Percentiles rank a stretch among this genome's conserved stretches.
phyloP scores from a whole-genome alignment of 2,888 invertebrate species.

The Lasioglossum malachurum region DNA sequence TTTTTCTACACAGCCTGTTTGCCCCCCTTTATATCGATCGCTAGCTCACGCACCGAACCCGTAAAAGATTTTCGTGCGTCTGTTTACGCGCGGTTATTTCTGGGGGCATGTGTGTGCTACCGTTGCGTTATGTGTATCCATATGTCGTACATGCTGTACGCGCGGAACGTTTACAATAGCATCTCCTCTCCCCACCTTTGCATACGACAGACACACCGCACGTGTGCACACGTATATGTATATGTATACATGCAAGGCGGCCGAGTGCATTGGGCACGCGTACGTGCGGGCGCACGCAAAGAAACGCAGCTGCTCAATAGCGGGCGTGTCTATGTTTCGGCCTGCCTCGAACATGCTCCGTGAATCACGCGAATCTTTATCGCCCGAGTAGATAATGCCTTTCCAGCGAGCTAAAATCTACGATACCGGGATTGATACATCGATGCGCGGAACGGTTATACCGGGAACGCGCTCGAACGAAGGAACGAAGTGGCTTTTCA shows the following conservation, averaged over 20 bases:
- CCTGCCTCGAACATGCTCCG: constrained; percentile 39
- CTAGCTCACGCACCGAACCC: constrained; percentile 62
- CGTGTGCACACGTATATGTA: constrained; percentile 39
- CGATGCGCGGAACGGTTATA: neutral
- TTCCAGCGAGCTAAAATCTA: neutral
- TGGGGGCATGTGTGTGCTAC: constrained; percentile 73
- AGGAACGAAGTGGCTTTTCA: neutral
- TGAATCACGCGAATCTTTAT: constrained; percentile 40
- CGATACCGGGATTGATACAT: neutral
- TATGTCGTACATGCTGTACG: constrained; percentile 76
- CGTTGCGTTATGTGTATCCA: constrained; percentile 73
- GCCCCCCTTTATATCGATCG: constrained; percentile 33
- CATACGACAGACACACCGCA: constrained; percentile 53
- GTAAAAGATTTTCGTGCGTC: constrained; percentile 72
- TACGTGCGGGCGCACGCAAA: constrained; percentile 60
- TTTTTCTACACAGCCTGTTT: neutral
- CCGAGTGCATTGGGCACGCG: constrained; percentile 39
- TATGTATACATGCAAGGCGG: neutral
- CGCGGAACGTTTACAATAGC: constrained; percentile 78
- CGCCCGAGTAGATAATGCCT: constrained; percentile 29
- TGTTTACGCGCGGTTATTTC: constrained; percentile 78
- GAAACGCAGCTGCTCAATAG: constrained; percentile 80
- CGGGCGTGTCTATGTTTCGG: constrained; percentile 71
- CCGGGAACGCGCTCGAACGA: neutral
- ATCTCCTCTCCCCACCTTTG: constrained; percentile 52